These are phyloP conservation scores for Megathymus violae DNA, from an alignment of 1,140 invertebrate species.

Conservation along the genomic window DNA sequence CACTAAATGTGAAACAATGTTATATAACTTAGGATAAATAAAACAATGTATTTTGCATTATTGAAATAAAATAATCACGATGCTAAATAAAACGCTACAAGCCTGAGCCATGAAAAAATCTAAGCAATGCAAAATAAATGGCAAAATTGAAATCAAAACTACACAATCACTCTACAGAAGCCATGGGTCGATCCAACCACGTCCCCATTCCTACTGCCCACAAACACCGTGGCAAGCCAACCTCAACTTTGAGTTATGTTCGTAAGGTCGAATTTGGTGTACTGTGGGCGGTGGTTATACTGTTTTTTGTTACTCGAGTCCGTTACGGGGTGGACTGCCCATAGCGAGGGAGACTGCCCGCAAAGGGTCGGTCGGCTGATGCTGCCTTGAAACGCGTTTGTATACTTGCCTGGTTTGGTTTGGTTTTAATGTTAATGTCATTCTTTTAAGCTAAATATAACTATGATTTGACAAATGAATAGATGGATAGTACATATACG, in stretches of 20 bases:
- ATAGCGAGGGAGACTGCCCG: conserved; percentile 74
- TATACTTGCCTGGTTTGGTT: conserved; percentile 5
- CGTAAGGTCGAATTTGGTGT: conserved; percentile 42
- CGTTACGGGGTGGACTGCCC: conserved; percentile 76
- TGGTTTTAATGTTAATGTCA: too few relatives aligned
- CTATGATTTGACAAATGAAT: too few relatives aligned
- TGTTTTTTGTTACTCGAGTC: conserved; percentile 63
- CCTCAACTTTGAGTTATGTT: conserved; percentile 28
- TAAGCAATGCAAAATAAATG: conserved; percentile 33
- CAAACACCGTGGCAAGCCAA: conserved; percentile 35
- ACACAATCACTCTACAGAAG: conserved; percentile 66
- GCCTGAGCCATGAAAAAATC: conserved; percentile 28
- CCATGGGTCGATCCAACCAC: conserved; percentile 66
- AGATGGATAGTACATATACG: too few relatives aligned
- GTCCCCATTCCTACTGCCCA: conserved; percentile 67
- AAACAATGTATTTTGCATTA: too few relatives aligned
- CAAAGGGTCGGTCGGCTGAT: conserved; percentile 69
- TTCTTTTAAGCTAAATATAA: too few relatives aligned
- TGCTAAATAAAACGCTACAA: too few relatives aligned
- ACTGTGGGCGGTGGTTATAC: conserved; percentile 44
- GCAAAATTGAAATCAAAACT: conserved; percentile 75
- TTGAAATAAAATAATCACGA: too few relatives aligned
- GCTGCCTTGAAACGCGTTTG: conserved; percentile 56
- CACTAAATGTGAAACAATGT: too few relatives aligned
- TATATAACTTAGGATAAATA: too few relatives aligned